Base-by-base conservation (phyloP, 2,113 vertebrate species). In the Melanocharis versteri region DNA sequence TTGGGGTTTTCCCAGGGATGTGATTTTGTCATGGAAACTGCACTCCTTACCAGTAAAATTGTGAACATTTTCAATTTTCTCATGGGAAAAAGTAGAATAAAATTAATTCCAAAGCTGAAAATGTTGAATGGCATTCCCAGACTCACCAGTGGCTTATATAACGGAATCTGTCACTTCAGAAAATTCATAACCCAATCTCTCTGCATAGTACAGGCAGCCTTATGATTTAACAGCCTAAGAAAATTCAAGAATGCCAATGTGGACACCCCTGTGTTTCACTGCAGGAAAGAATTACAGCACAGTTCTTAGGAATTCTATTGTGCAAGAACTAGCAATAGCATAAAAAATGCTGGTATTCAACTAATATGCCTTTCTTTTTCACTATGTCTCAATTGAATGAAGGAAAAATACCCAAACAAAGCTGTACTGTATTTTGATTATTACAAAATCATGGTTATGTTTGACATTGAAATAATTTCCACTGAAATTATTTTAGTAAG, bases 221-320 rank as follows among this genome's bases (percentile, higher is more conserved):
- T 89, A 92, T 96, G 96, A 96, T 95, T 96, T 95, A 97, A 92
- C 16, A 18, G 85, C 8, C 3, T 87, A 92, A 95, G 88, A 96
- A 97, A 96, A 94, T 79, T 95, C 87, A 95, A 83, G 94, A 94
- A 93, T 87, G 77, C 81, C 92, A 89, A 28, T 90, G 90, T 87
- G 94, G 93, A 87, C 90, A 94, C 96, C 88, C 90, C 93, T 93
- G 84, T 95, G 95, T 94, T 95, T 96, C 91, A 81, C 88, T 95
- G 88, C 91, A 88, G 94, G 96, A 66, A 96, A 87, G 92, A 95
- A 96, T 96, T 95, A 90, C 64, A 87, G 90, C 86, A 81, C 71
- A 92, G 87, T 91, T 83, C 93, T 77, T 58, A 84, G 70, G 87
- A 96, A 97, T 94, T 89, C 91, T 77, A 89, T 93, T 93, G 90